Conservation (phyloP, 2,888 invertebrate genomes). For the Lypha dubia region DNA sequence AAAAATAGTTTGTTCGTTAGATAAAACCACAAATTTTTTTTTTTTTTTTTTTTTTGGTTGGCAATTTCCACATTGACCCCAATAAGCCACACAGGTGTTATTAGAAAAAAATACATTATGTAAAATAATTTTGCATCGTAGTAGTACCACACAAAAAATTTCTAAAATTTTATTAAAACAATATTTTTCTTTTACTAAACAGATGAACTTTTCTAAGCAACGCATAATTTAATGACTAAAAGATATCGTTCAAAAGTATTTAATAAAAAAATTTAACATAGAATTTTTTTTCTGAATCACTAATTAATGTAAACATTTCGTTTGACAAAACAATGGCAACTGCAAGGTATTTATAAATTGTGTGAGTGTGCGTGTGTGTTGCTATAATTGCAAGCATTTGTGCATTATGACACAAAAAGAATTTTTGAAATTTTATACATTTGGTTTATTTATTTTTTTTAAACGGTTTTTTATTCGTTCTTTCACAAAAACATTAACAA, state of each 20-base stretch:
- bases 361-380: too few species aligned
- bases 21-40: constrained; percentile 11
- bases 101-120: not conserved
- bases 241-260: constrained; percentile 17
- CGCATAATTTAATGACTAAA: constrained; percentile 3
- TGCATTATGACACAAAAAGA: constrained; percentile 4
- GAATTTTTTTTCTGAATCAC: not conserved
- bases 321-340: constrained; percentile 24
- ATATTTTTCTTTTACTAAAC: not conserved
- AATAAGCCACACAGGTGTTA: constrained; percentile 32
- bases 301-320: constrained; percentile 15
- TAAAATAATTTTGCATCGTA: constrained; percentile 2
- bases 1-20: not conserved
- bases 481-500: not conserved
- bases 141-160: not conserved
- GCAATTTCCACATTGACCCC: constrained; percentile 2
- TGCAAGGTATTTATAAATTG: not conserved
- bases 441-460: not conserved
- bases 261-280: not conserved
- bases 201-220: not conserved
- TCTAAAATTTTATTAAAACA: not conserved
- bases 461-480: too few species aligned
- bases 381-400: constrained; percentile 8
- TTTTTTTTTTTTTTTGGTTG: not conserved
- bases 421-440: not conserved